Percentiles rank a stretch among this genome's conserved stretches.
Evolutionary conservation across 2,797 vertebrate genomes (phyloP).

Genomic region (Helarctos malayanus): DNA sequence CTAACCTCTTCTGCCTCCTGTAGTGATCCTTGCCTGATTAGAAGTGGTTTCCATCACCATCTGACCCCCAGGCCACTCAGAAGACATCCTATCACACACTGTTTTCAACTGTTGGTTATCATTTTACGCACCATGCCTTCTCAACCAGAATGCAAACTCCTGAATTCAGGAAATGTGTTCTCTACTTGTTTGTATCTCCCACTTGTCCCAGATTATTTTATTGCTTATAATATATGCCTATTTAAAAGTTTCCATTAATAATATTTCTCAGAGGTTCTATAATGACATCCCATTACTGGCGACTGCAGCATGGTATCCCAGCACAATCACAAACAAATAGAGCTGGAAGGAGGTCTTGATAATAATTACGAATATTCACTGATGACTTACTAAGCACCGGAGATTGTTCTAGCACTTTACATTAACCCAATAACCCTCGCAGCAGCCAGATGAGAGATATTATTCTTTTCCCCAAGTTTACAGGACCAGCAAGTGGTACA

Average conservation of each 20-base stretch:
- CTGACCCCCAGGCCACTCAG: background rate
- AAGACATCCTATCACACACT: background rate
- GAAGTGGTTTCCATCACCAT: background rate
- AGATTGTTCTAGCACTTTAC: background rate
- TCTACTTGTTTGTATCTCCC: background rate
- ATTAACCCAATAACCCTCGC: background rate
- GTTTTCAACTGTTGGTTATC: fast-evolving
- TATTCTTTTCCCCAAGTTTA: background rate
- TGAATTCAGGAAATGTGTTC: background rate
- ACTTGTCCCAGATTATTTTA: background rate
- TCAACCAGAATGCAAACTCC: background rate
- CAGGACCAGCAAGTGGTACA: background rate
- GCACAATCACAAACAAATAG: background rate
- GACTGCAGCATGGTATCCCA: fast-evolving
- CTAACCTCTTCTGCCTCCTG: background rate
- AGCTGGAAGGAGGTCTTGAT: background rate
- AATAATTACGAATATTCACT: background rate
- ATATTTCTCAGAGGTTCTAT: background rate
- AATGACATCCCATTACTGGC: background rate
- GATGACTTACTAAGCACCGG: background rate
- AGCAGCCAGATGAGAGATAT: background rate
- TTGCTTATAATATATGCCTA: background rate
- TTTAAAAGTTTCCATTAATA: background rate
- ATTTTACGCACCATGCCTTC: background rate
- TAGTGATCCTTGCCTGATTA: background rate